Percentiles rank a stretch among this genome's conserved stretches.
Conservation (phyloP, 35 echinoderm and acorn worm species). For the Lytechinus pictus region DNA sequence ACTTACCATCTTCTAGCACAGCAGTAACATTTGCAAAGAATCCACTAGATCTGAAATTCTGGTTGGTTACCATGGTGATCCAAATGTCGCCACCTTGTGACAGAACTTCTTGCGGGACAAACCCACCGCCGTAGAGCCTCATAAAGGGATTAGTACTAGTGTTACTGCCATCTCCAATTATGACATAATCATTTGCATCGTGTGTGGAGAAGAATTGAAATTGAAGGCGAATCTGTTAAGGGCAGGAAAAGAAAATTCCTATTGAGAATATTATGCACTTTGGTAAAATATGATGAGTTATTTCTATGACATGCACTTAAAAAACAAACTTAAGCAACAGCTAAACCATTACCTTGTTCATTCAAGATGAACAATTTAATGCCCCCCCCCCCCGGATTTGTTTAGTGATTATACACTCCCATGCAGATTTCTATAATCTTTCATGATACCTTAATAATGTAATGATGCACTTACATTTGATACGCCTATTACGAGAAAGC, state of each 20-base stretch:
- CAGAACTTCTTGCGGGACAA: slow-evolving; percentile 28
- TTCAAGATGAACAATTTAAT: no score
- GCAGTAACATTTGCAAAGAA: background rate
- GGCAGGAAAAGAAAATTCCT: background rate
- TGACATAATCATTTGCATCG: slow-evolving; percentile 37
- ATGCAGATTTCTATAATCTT: no score
- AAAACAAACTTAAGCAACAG: no score
- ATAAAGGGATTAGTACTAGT: background rate
- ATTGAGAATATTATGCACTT: background rate
- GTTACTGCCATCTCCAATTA: slow-evolving; percentile 20
- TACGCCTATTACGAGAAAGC: no score
- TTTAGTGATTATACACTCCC: no score
- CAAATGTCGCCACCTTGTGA: background rate
- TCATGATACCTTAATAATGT: no score
- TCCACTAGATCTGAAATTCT: background rate
- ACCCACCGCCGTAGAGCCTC: slow-evolving; percentile 34
- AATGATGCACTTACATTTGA: no score
- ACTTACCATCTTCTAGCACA: slow-evolving; percentile 20
- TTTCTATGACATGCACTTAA: no score
- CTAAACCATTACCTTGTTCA: no score
- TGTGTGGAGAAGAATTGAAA: background rate
- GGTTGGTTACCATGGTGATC: slow-evolving; percentile 30
- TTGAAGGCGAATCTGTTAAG: background rate
- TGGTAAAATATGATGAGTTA: no score
- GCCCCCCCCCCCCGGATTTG: no score